Conservation (phyloP, 2,888 invertebrate genomes). For the Encarsia formosa region DNA sequence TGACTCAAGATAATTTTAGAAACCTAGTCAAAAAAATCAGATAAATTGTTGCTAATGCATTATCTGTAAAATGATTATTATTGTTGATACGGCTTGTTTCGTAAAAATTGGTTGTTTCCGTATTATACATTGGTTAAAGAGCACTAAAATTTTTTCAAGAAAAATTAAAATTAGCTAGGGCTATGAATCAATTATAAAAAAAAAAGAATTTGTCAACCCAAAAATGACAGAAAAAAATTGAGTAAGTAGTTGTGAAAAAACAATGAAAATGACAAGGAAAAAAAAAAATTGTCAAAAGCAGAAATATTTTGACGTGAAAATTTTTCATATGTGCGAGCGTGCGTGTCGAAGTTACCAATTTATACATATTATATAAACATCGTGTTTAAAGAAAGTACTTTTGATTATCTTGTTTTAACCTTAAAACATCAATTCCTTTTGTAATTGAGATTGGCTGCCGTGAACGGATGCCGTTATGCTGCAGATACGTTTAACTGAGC, state of each 20-base stretch:
- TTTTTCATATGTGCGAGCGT: slow-evolving; percentile 49
- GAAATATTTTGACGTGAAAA: slow-evolving; percentile 36
- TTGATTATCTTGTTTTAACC: slow-evolving; percentile 48
- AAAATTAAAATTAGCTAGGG: no score
- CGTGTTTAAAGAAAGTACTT: slow-evolving; percentile 45
- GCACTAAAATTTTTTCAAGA: no score
- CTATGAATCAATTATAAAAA: no score
- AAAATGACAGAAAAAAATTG: background rate
- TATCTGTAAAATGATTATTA: no score
- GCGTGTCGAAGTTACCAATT: slow-evolving; percentile 52
- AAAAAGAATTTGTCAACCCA: no score
- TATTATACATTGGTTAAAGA: no score
- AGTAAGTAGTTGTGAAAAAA: background rate
- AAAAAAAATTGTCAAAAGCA: background rate
- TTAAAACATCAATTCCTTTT: slow-evolving; percentile 49
- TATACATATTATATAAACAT: slow-evolving; percentile 48
- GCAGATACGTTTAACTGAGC: slow-evolving; percentile 4
- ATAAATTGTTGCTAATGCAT: no score
- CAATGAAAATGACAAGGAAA: background rate
- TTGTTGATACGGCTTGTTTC: no score
- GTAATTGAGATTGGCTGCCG: slow-evolving; percentile 48
- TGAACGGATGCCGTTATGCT: slow-evolving; percentile 38
- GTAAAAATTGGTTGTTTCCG: no score
- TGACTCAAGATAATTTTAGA: no score
- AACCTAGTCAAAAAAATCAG: no score